Evolutionary conservation across 2,113 vertebrate genomes (phyloP), one percentile per base, ranked within the genome.

Genomic region (Megaleporinus macrocephalus): DNA sequence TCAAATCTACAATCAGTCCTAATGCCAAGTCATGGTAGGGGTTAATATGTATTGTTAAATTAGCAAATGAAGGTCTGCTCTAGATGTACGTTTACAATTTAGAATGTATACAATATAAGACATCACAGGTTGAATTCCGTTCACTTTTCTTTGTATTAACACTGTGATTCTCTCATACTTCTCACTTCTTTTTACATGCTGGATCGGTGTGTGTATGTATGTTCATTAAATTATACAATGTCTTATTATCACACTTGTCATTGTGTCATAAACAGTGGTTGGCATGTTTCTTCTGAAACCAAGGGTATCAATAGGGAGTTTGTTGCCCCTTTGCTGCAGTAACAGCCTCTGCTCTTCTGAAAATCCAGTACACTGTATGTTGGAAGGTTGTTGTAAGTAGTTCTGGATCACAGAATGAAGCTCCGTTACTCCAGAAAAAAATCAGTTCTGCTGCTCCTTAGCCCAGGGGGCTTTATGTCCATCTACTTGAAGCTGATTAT

Each of bases 101-200:
- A 88, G 90, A 66, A 90, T 89, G 83, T 89, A 91, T 87, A 90
- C 87, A 89, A 90, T 86, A 88, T 91, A 89, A 85, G 86, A 78
- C 84, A 88, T 87, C 88, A 87, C 83, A 83, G 85, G 90, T 87
- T 86, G 81, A 88, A 88, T 83, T 85, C 83, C 89, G 88, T 93
- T 93, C 92, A 89, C 90, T 93, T 90, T 93, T 86, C 91, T 94
- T 91, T 86, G 91, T 94, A 91, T 91, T 83, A 90, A 87, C 92
- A 94, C 92, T 94, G 94, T 95, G 93, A 94, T 89, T 90, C 90
- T 91, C 69, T 78, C 79, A 87, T 92, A 91, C 83, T 87, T 86
- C 33, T 36, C 90, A 92, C 90, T 92, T 91, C 83, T 93, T 94
- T 94, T 93, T 94, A 93, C 92, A 93, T 94, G 89, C 93, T 92